phyloP scores from a whole-genome alignment of 2,113 vertebrate genomes.

The Cinclus cinclus region DNA sequence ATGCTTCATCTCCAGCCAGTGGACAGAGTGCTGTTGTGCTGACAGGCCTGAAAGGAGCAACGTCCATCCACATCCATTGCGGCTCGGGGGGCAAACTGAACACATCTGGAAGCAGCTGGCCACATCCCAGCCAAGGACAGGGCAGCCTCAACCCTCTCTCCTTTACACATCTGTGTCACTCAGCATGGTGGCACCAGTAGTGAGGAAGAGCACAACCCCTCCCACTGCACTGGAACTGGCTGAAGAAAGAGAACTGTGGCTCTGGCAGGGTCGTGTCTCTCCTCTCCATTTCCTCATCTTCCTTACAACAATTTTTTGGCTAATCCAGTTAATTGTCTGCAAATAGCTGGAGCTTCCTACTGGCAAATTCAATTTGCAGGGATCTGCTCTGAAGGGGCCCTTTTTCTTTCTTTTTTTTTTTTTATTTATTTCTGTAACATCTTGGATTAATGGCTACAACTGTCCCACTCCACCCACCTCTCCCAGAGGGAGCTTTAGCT shows the following conservation, averaged over 20 bases:
- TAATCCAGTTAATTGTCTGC: slow-evolving; percentile 36
- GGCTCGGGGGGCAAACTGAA: neutral
- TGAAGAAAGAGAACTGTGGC: neutral
- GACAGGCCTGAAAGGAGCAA: neutral
- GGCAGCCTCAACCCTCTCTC: neutral
- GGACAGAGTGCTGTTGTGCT: neutral
- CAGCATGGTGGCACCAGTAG: neutral
- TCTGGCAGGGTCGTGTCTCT: neutral
- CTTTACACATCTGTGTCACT: neutral
- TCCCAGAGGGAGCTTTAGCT: neutral
- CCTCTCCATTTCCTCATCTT: neutral
- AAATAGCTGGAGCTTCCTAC: slow-evolving; percentile 23
- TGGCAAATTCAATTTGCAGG: slow-evolving; percentile 41
- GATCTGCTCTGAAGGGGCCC: neutral
- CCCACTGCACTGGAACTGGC: neutral
- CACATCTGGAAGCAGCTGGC: neutral
- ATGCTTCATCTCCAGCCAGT: neutral
- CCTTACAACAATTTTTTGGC: neutral
- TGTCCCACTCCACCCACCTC: neutral
- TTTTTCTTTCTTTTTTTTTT: neutral
- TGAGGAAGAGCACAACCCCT: fast-evolving
- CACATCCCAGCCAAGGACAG: neutral
- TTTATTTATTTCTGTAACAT: neutral
- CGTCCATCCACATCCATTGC: neutral
- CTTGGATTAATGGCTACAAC: neutral